Base-by-base conservation (phyloP, 2,113 vertebrate species). In the Scopus umbretta region DNA sequence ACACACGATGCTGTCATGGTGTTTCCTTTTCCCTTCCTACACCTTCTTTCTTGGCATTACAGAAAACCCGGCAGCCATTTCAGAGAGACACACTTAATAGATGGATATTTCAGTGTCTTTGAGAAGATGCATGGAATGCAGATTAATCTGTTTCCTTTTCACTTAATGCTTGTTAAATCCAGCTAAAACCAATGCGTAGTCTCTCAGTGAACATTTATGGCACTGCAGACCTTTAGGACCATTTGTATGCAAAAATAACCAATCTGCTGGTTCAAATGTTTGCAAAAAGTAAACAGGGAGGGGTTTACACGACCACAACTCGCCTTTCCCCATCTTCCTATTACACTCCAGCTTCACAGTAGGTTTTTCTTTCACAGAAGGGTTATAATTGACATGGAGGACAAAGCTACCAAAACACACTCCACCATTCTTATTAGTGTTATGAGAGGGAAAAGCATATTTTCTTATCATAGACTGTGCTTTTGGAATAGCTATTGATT, bases 401-500 rank as follows among this genome's bases (percentile, higher is more conserved):
- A 59, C 72, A 86, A 71, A 78, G 75, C 49, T 38, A 82, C 29
- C 22, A 50, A 93, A 93, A 92, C 3, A 79, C 25, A 19, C 38
- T 58, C 71, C 63, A 82, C 62, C 75, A 43, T 50, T 88, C 89
- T 75, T 53, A 65, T 76, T 66, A 70, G 67, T 50, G 30, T 80
- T 61, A 55, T 16, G 58, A 88, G 74, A 76, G 13, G 45, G 36
- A 88, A 92, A 95, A 92, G 8, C 38, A 25, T 40, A 62, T 90
- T 95, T 95, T 93, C 79, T 78, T 59, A 92, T 50, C 71, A n/a
- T 16, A 74, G 72, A 3, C 23, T 7, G 10, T 58, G 59, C 34
- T 86, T 95, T 65, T 93, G 90, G 79, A 87, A 75, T 81, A 83
- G 58, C 67, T 92, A 93, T 94, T 70, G 96, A 96, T 96, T 92